Evolutionary conservation across 1,140 invertebrate species (phyloP), one percentile per base, ranked within the genome.

Genomic region (Adoxophyes honmai): DNA sequence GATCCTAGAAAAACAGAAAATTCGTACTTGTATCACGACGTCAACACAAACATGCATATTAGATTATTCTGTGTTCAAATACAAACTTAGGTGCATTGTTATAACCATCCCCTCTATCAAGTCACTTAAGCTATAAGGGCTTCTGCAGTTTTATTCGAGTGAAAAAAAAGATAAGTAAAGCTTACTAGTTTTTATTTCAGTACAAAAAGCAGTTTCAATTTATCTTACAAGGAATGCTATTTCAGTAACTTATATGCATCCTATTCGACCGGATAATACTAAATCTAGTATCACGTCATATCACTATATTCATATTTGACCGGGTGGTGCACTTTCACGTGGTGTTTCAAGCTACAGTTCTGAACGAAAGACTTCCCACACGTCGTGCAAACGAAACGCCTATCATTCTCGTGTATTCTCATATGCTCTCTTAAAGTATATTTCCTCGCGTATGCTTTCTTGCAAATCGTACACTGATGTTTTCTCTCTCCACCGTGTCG

Each of bases 361-460:
- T 89, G 88, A 0, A 86, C 75, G 58, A 91, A 91, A 6, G 89
- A 81, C 51, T 87, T 86, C 15, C 90, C 84, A 60, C 90, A 91
- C 8, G 83, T 71, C 2, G 81, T 73, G 60, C 91, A 91, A 10
- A 85, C 74, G 52, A 90, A 90, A 35, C 90, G 79, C 62, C 88
- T 90, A 21, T 91, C 85, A 52, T 91, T 90, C 33, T 88, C 86
- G 57, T 94, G 93, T 56, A 93, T 95, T 57, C 93, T 91, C 64
- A 93, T 90, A 69, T 95, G 94, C 44, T 94, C 91, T 38, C 93
- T 90, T 81, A 95, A 91, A 35, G 93, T 94, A 73, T 94, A 92
- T 63, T 93, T 93, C 53, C 93, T 88, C 0, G 92, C 93, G 70
- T 93, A 94, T 0, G 90, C 75, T 53, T 92, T 91, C 42, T 90